Base-by-base conservation (phyloP, 1,140 invertebrate species). In the Gonatopus flavifemur region DNA sequence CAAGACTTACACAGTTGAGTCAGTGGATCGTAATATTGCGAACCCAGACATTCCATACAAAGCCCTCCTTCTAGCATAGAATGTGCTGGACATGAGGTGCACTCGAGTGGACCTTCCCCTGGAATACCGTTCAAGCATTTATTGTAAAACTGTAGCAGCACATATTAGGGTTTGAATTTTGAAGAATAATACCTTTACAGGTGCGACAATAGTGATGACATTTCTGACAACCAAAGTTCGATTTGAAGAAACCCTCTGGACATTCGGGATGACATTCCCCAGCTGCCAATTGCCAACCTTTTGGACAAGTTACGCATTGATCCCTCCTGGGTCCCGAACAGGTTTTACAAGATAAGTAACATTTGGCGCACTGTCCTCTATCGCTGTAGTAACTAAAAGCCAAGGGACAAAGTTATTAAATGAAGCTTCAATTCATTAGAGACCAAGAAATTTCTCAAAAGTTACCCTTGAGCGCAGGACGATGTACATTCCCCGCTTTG, bases 181-280 rank as follows among this genome's bases (percentile, higher is more conserved):
- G n/a, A n/a, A n/a, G 8, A n/a, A 13, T 18, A 57, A 60, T 74
- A 87, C 86, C 89, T 69, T 86, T 85, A 67, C 89, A 91, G 49
- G 89, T 88, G 40, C 84, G 84, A 69, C 89, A 92, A 62, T 88
- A 90, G 67, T 90, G 88, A 78, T 91, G 89, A 66, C 90, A 92
- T 66, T 89, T 90, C 57, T 89, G 87, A 57, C 90, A 92, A 1
- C 89, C 88, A 59, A 83, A 89, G 25, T 84, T 81, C 0, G 86
- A 86, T 66, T 89, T 86, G 70, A 90, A 91, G 69, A 88, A 91
- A 15, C 89, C 88, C 69, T 89, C 85, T 3, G 91, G 91, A 75
- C 91, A 94, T 63, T 88, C 85, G 0, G 87, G 85, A 59, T 90
- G 85, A 66, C 91, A 94, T 66, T 90, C 86, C 3, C 90, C 90